Percentiles rank a stretch among this genome's conserved stretches.
Evolutionary conservation across 1,140 invertebrate genomes (phyloP).

Genomic region (Bombus picipes): DNA sequence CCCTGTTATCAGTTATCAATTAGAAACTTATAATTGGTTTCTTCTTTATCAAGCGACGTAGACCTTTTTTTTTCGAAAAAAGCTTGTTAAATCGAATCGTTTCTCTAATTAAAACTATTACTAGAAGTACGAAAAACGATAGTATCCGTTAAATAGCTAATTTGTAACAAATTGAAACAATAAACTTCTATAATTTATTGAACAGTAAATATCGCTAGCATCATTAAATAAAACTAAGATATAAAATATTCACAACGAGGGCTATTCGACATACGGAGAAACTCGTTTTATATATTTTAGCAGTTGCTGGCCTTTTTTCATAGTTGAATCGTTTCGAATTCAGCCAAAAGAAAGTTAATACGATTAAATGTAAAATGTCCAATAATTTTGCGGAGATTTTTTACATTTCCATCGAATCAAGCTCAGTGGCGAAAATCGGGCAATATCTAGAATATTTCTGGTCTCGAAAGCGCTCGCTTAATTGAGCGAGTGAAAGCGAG

Average conservation of each 20-base stretch:
- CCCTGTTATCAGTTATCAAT: neutral
- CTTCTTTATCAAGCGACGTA: neutral
- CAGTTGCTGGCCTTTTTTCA: neutral
- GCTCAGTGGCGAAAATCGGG: constrained; percentile 19
- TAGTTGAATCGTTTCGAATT: neutral
- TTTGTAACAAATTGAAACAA: neutral
- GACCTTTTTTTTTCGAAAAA: too few relatives aligned
- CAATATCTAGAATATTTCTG: constrained; percentile 53
- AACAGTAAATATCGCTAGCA: too few relatives aligned
- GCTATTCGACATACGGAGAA: neutral
- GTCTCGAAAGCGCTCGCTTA: constrained; percentile 60
- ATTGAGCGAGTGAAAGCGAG: constrained; percentile 65
- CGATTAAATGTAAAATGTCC: neutral
- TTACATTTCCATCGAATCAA: too few relatives aligned
- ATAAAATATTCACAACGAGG: neutral
- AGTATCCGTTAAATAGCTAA: neutral
- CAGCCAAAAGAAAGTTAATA: too few relatives aligned
- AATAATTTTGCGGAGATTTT: neutral
- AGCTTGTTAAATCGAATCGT: neutral
- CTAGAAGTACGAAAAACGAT: neutral
- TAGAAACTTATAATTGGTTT: neutral
- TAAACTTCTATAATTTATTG: neutral
- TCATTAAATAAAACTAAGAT: neutral
- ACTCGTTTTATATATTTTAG: neutral
- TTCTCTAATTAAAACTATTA: too few relatives aligned